Evolutionary conservation across 2,888 invertebrate genomes (phyloP).

Genomic region (Metellina segmentata): DNA sequence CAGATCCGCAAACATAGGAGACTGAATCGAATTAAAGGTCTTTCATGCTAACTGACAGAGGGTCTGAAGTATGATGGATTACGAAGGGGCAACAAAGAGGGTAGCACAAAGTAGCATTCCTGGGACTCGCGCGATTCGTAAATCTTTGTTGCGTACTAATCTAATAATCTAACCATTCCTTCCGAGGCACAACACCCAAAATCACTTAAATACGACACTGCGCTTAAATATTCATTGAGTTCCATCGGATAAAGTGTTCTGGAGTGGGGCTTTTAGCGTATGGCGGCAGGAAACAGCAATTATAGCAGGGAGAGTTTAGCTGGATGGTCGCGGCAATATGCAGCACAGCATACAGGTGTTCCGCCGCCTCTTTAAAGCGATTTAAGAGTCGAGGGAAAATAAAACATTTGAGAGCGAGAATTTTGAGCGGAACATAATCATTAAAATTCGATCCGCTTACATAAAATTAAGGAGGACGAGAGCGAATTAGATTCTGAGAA

Average conservation of each 20-base stretch:
- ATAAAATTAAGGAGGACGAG: conserved; percentile 37
- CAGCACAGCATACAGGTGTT: conserved; percentile 50
- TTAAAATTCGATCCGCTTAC: conserved; percentile 54
- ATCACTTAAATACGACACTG: conserved; percentile 35
- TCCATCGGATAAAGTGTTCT: conserved; percentile 34
- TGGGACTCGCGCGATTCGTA: neutral
- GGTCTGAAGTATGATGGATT: too few species aligned
- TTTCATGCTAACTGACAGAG: too few species aligned
- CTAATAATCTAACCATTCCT: conserved; percentile 2
- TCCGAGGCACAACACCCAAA: neutral
- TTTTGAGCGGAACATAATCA: conserved; percentile 41
- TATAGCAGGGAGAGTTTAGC: conserved; percentile 22
- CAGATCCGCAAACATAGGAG: too few species aligned
- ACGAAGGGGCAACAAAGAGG: too few species aligned
- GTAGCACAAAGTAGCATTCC: neutral
- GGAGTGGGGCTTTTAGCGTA: conserved; percentile 12
- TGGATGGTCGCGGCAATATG: neutral
- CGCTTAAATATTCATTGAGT: conserved; percentile 61
- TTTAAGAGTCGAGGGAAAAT: conserved; percentile 18
- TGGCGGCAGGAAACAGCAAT: conserved; percentile 26
- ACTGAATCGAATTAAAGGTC: too few species aligned
- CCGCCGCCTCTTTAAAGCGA: conserved; percentile 13
- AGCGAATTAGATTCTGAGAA: conserved; percentile 23
- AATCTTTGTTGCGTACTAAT: neutral
- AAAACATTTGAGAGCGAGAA: conserved; percentile 25